Conservation (phyloP, 1,140 invertebrate genomes). For the Pentalonia nigronervosa region DNA sequence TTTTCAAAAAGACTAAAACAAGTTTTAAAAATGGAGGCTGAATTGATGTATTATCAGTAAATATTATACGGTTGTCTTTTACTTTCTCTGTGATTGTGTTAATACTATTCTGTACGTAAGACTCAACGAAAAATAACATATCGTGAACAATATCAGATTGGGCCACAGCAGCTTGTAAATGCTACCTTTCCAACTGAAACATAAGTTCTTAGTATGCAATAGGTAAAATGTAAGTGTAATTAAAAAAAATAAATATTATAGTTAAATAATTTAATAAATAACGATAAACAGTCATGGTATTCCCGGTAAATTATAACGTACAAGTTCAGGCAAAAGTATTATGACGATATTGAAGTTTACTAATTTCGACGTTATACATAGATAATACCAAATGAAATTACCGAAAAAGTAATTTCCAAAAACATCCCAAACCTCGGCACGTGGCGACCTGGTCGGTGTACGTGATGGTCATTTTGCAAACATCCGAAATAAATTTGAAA, state of each 20-base stretch:
- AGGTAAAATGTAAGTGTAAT: neutral
- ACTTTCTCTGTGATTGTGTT: neutral
- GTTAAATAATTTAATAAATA: neutral
- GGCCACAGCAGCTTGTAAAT: conserved; percentile 7
- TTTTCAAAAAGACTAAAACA: conserved; percentile 60
- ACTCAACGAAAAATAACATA: neutral
- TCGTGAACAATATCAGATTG: neutral
- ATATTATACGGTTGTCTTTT: neutral
- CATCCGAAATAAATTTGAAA: neutral
- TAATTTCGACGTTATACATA: neutral
- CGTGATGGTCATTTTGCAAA: conserved; percentile 64
- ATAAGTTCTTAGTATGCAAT: neutral
- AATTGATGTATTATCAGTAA: neutral
- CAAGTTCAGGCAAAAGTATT: neutral
- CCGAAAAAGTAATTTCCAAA: conserved; percentile 64
- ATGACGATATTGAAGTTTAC: neutral
- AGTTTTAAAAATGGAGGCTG: neutral
- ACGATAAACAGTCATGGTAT: neutral
- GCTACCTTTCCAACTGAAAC: conserved; percentile 19
- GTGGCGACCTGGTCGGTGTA: conserved; percentile 65
- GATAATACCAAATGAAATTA: conserved; percentile 59
- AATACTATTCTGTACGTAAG: neutral
- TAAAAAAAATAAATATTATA: neutral
- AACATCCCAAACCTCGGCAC: conserved; percentile 64
- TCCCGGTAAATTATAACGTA: neutral